Evolutionary conservation across 2,888 invertebrate species (phyloP), one percentile per base, ranked within the genome.

Genomic region (Marronus borbonicus): DNA sequence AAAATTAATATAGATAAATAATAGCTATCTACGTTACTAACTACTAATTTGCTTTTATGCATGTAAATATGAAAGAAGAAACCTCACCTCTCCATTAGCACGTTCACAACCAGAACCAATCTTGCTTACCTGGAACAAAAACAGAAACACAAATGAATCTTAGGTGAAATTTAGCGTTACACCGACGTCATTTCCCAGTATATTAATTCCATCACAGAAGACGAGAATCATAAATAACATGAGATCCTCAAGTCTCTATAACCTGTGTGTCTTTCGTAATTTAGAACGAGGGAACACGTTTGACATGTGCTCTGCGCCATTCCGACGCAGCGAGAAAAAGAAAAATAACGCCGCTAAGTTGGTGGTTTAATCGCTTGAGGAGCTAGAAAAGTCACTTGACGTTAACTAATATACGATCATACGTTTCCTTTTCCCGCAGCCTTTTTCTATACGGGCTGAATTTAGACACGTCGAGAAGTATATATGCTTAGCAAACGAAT

Each of bases 331-430:
- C 3, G 14, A 24, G 68, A 14, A 50, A 50, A 31, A 24, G 62
- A 62, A 62, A 62, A 62, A 62, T 62, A 62, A 60, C 14, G 17
- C 24, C 20, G 24, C 20, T 2, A 44, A 60, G 44, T 60, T 60
- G 39, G 31, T 24, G 72, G 20, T 74, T 74, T 74, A 74, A 74
- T 74, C 60, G 72, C 24, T 74, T 39, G 17, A 60, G 44, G 44
- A 44, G 14, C 17, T 28, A 12, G 39, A 60, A 72, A 24, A 58
- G 58, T 36, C 58, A 24, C 39, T 72, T 74, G 79, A 77, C 79
- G 60, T 74, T 79, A 74, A 79, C 72, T 79, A 79, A 79, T 79
- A 74, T 52, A 66, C 66, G 10, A 49, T 60, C 76, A 66, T 72
- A 76, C 76, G 72, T 76, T 70, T 44, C 20, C 60, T 44, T 58